These are phyloP conservation scores for Tenthredo scrophulariae DNA, from an alignment of 2,888 invertebrate species.

Conservation along the genomic window DNA sequence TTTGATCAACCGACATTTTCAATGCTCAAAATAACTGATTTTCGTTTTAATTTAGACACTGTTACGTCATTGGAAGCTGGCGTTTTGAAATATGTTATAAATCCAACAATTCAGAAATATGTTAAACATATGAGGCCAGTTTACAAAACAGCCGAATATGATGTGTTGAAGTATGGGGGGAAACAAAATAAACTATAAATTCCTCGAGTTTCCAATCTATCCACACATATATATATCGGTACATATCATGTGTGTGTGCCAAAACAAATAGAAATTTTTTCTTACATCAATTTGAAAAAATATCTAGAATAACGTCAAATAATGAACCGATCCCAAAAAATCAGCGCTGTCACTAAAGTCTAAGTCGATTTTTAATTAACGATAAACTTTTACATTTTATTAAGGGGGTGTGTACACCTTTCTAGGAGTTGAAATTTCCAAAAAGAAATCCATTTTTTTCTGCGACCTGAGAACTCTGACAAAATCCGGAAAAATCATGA, in stretches of 20 bases:
- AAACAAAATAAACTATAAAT: constrained; percentile 4
- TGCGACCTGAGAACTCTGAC: too few species aligned
- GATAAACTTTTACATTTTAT: too few species aligned
- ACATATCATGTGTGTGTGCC: background rate
- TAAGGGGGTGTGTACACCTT: too few species aligned
- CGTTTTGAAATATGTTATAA: background rate
- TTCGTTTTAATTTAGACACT: background rate
- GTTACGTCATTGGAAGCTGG: background rate
- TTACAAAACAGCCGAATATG: background rate
- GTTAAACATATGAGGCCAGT: background rate
- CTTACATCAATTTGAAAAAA: background rate
- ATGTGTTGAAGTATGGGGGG: background rate
- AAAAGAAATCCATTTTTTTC: too few species aligned
- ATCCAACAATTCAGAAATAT: background rate
- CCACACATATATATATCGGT: too few species aligned
- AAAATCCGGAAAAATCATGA: too few species aligned
- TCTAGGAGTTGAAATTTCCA: too few species aligned
- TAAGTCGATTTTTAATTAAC: too few species aligned
- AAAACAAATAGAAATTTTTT: background rate
- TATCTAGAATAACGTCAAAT: background rate
- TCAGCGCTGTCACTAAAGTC: too few species aligned
- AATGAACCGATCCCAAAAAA: too few species aligned
- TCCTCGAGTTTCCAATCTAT: background rate
- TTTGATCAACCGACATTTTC: background rate
- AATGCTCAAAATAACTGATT: background rate